phyloP scores from a whole-genome alignment of 2,888 invertebrate species.

The Phyllotreta cruciferae region DNA sequence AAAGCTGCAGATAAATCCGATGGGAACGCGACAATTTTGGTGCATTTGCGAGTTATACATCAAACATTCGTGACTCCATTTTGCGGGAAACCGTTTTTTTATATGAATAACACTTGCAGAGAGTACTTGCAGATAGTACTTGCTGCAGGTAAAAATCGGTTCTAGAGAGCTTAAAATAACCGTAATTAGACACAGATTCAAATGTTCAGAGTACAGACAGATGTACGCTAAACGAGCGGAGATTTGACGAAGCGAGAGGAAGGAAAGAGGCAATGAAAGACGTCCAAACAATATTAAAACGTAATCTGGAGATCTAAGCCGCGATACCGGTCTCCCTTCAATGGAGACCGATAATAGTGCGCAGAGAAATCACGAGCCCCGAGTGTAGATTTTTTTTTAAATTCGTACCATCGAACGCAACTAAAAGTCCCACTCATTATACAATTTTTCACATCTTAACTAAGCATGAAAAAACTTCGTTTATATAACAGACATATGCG shows the following conservation, averaged over 20 bases:
- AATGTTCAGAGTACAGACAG: conserved; percentile 38
- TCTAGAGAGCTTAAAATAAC: background rate
- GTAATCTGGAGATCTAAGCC: conserved; percentile 47
- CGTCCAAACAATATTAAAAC: conserved; percentile 39
- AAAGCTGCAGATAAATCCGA: conserved; percentile 58
- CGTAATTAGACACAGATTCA: conserved; percentile 1
- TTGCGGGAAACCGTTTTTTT: too few species aligned
- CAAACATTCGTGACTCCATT: background rate
- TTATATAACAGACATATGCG: too few species aligned
- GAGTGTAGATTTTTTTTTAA: too few species aligned
- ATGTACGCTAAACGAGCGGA: conserved; percentile 41
- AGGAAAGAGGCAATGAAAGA: conserved; percentile 40
- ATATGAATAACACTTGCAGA: too few species aligned
- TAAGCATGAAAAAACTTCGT: too few species aligned
- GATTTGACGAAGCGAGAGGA: conserved; percentile 46
- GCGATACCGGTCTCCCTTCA: conserved; percentile 46
- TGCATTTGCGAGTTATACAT: conserved; percentile 38
- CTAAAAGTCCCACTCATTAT: too few species aligned
- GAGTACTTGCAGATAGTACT: too few species aligned
- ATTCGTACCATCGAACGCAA: too few species aligned
- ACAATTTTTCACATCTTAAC: too few species aligned
- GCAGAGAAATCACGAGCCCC: conserved; percentile 25
- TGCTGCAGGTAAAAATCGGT: too few species aligned
- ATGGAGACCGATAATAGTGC: conserved; percentile 48
- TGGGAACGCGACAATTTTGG: conserved; percentile 48